Percentiles rank a stretch among this genome's conserved stretches.
These are phyloP conservation scores for Stegodyphus dumicola DNA, from an alignment of 1,140 invertebrate species.

Conservation along the genomic window DNA sequence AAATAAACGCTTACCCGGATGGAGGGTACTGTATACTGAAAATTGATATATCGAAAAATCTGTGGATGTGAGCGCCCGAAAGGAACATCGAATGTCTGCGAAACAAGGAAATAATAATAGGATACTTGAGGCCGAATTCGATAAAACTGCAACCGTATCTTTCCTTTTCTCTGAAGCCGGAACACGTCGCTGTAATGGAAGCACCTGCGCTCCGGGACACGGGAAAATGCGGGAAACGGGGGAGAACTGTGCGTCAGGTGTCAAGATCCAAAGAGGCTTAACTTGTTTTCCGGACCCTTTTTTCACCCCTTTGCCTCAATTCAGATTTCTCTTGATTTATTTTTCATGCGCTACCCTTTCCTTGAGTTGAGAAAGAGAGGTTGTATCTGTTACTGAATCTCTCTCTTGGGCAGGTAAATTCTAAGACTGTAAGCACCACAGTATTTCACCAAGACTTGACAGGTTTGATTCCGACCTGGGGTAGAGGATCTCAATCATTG, in stretches of 20 bases:
- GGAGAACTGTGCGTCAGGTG: slow-evolving; percentile 51
- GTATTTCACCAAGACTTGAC: not conserved
- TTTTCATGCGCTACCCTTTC: slow-evolving; percentile 12
- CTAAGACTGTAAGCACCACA: too few relatives aligned
- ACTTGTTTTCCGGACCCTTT: slow-evolving; percentile 52
- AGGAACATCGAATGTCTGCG: too few relatives aligned
- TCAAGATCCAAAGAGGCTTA: slow-evolving; percentile 59
- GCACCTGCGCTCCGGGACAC: slow-evolving; percentile 56
- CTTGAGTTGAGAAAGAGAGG: not conserved
- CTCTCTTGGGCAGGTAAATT: not conserved
- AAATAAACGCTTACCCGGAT: too few relatives aligned
- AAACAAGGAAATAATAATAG: slow-evolving; percentile 43
- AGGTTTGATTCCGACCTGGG: not conserved
- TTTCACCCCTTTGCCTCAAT: slow-evolving; percentile 30
- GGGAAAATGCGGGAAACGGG: slow-evolving; percentile 32
- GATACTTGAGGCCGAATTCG: slow-evolving; percentile 33
- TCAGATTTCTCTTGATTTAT: slow-evolving; percentile 41
- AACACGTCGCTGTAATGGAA: slow-evolving; percentile 55
- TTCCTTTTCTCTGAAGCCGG: slow-evolving; percentile 33
- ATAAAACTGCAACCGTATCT: slow-evolving; percentile 32
- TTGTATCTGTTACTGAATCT: not conserved
- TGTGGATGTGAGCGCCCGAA: too few relatives aligned
- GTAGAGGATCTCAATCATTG: too few relatives aligned
- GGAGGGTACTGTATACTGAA: too few relatives aligned
- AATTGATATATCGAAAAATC: too few relatives aligned